phyloP scores from a whole-genome alignment of 2,888 invertebrate genomes.

The Drosophila nigricruria region DNA sequence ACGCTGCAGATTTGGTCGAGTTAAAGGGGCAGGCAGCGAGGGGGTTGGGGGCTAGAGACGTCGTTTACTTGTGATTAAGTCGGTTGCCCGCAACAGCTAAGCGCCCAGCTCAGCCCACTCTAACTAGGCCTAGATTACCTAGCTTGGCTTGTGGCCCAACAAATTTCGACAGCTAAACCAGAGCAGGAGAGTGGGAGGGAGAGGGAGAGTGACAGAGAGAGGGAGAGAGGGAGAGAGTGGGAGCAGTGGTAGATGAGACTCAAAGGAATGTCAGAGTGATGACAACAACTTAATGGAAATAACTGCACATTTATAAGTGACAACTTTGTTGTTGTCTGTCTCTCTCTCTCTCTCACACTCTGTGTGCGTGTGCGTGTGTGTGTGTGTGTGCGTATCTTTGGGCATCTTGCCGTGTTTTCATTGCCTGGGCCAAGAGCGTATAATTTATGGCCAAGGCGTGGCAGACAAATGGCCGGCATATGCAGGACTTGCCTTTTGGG shows the following conservation, averaged over 20 bases:
- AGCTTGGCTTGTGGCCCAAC: constrained; percentile 41
- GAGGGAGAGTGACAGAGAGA: neutral
- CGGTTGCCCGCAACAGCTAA: constrained; percentile 54
- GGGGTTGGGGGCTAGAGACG: constrained; percentile 2
- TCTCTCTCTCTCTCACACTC: neutral
- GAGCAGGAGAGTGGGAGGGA: neutral
- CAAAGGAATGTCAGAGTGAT: constrained; percentile 77
- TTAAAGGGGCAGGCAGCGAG: neutral
- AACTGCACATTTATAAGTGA: constrained; percentile 80
- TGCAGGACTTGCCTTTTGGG: constrained; percentile 46
- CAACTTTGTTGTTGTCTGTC: constrained; percentile 58
- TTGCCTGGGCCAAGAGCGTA: constrained; percentile 58
- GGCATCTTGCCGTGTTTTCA: constrained; percentile 32
- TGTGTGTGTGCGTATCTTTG: constrained; percentile 14
- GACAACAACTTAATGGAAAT: constrained; percentile 81
- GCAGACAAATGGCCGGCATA: constrained; percentile 79
- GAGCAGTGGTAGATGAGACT: constrained; percentile 57
- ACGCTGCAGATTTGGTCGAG: constrained; percentile 71
- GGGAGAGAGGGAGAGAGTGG: neutral
- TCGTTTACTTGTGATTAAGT: constrained; percentile 80
- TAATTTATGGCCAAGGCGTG: constrained; percentile 78
- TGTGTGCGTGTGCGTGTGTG: constrained; percentile 9
- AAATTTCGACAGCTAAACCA: constrained; percentile 59
- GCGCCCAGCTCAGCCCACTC: neutral
- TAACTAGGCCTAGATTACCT: constrained; percentile 62